Conservation (phyloP, 2,113 vertebrate species). For the Piaya cayana region DNA sequence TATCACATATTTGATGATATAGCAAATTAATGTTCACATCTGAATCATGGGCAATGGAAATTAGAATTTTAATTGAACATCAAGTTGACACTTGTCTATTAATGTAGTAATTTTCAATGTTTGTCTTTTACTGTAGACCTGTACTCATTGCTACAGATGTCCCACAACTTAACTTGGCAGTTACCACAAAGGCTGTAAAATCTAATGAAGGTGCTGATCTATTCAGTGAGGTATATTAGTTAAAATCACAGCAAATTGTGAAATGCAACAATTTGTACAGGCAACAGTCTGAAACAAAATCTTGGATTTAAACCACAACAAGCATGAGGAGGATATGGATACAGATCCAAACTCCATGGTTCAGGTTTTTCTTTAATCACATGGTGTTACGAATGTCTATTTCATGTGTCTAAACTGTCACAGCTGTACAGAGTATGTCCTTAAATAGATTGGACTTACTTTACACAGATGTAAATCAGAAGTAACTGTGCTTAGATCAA, state of each 20-base stretch:
- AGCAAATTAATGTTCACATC: not conserved
- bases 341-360: constrained; percentile 43
- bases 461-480: constrained; percentile 5
- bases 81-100: not conserved
- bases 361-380: constrained; percentile 57
- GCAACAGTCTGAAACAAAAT: not conserved
- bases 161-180: not conserved
- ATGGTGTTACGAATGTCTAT: constrained; percentile 51
- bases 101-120: not conserved
- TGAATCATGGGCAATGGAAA: not conserved
- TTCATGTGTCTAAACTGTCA: constrained; percentile 59
- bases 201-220: not conserved
- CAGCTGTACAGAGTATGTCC: constrained; percentile 50
- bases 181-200: constrained; percentile 13
- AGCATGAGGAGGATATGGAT: constrained; percentile 38
- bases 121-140: not conserved
- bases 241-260: constrained; percentile 18
- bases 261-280: not conserved
- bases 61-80: not conserved
- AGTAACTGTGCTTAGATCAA: not conserved
- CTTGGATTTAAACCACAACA: not conserved
- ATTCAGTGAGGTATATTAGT: not conserved
- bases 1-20: not conserved
- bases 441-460: not conserved
- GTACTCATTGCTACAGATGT: not conserved